Evolutionary conservation across 2,113 vertebrate genomes (phyloP), one percentile per base, ranked within the genome.

Genomic region (Baryphthengus martii): DNA sequence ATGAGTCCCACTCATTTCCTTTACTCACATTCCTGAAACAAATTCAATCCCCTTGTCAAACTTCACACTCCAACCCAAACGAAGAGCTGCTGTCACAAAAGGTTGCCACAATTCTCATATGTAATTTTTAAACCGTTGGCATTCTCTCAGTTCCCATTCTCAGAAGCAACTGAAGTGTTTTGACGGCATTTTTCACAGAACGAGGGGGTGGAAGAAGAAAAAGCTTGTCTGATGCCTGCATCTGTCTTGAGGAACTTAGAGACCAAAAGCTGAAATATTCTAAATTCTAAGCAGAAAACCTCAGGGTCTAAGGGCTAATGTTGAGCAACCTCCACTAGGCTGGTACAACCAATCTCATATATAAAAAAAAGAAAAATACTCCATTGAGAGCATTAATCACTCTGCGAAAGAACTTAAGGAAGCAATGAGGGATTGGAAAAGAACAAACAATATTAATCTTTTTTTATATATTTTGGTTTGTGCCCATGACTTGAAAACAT

Each of bases 171-270:
- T 71, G 78, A 92, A 94, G 83, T 92, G 88, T 94, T 95, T 93
- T 88, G 78, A 88, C 84, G 68, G 71, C 62, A 56, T 94, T 96
- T 91, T 87, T 85, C 84, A 93, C 21, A 87, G 70, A 90, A 90
- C 0, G 7, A 95, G 89, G 86, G 35, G 84, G 89, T 87, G 84
- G 93, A 40, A 92, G 35, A 87, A 93, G 80, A 91, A 87, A 70
- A 83, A 74, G 40, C 56, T 75, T 78, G n/a, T 92, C 76, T 90
- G 74, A 74, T 55, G 35, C 37, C 75, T 81, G 47, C 59, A 95
- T 92, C 47, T 85, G 66, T 40, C 91, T 85, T 58, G 25, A 95
- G 28, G 50, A 92, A 74, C 17, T 71, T 67, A 13, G 17, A 93
- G 65, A 91, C 18, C 59, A 44, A 72, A 68, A 63, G 3, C 17